Conservation (phyloP, 2,113 vertebrate species). For the Dipodomys ordii region DNA sequence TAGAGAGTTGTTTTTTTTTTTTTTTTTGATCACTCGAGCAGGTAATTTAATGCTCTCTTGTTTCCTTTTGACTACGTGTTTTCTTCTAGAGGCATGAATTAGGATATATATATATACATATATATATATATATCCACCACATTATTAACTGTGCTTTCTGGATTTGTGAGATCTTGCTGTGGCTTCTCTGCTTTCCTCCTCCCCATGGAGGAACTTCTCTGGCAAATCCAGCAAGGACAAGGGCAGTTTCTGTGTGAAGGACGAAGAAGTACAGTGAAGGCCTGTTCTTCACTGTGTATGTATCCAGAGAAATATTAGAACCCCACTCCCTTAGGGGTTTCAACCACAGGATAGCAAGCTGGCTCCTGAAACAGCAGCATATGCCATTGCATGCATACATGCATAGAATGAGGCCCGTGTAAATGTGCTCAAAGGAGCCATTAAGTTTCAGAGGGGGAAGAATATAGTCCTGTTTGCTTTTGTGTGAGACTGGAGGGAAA, state of each 20-base stretch:
- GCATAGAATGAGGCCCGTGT: background rate
- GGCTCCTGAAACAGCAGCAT: background rate
- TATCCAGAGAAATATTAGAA: constrained; percentile 35
- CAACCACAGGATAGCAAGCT: constrained; percentile 37
- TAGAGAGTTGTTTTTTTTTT: background rate
- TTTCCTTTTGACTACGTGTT: constrained; percentile 53
- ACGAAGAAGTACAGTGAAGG: constrained; percentile 48
- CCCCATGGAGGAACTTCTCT: constrained; percentile 47
- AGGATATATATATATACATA: background rate
- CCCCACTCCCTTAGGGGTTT: background rate
- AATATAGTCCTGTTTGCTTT: constrained; percentile 54
- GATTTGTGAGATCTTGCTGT: constrained; percentile 34
- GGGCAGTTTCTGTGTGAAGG: constrained; percentile 55
- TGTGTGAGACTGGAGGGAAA: background rate
- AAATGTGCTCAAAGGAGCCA: constrained; percentile 34
- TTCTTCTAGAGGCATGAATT: constrained; percentile 7
- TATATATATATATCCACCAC: background rate
- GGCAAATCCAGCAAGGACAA: constrained; percentile 48
- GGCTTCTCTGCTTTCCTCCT: constrained; percentile 40
- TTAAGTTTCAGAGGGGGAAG: constrained; percentile 42
- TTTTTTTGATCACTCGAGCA: background rate
- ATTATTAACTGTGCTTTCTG: constrained; percentile 55
- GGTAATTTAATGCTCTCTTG: background rate
- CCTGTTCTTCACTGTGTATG: constrained; percentile 42
- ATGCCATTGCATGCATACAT: background rate